Evolutionary conservation across 2,113 vertebrate genomes (phyloP).

Genomic region (Lamprotornis superbus): DNA sequence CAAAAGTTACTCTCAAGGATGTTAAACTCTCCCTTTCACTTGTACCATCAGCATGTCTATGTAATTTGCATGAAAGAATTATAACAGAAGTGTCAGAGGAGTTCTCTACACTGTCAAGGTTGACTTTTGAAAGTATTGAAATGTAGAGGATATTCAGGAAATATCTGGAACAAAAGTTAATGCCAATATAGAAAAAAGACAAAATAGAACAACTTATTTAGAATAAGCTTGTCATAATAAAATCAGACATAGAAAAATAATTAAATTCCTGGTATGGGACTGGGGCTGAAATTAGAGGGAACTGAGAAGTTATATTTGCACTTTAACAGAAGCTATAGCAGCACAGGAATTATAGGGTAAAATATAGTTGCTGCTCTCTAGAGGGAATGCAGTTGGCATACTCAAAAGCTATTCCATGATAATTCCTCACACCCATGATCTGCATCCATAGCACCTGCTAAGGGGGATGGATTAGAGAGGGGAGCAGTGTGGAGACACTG

Average conservation of each 20-base stretch:
- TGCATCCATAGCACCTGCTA: background rate
- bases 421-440: accelerated
- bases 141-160: background rate
- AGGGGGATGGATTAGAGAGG: background rate
- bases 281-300: background rate
- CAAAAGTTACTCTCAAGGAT: background rate
- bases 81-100: background rate
- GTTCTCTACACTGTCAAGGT: background rate
- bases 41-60: background rate
- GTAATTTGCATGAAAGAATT: background rate
- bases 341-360: background rate
- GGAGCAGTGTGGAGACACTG: background rate
- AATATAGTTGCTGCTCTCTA: background rate
- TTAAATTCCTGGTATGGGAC: background rate
- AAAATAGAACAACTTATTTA: background rate
- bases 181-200: background rate
- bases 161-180: background rate
- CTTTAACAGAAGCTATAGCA: background rate
- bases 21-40: background rate
- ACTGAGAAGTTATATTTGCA: background rate
- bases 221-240: background rate
- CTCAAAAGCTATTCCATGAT: background rate
- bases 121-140: slow-evolving; percentile 22
- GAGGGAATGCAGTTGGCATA: background rate
- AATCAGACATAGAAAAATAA: background rate